Evolutionary conservation across 2,797 vertebrate genomes (phyloP), one percentile per base, ranked within the genome.

Genomic region (Glyptemys insculpta): DNA sequence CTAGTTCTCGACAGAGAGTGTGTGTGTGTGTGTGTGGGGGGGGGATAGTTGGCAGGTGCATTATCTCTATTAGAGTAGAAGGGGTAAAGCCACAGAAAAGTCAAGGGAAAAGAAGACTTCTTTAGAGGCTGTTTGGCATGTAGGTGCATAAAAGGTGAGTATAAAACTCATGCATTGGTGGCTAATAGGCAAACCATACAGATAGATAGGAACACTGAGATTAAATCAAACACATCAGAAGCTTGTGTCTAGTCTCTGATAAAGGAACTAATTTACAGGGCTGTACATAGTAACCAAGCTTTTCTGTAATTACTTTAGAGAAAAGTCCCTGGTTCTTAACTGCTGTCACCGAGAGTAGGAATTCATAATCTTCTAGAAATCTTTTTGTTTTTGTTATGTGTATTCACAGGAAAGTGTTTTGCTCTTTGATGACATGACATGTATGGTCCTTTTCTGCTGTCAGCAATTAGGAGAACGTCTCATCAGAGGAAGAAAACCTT

Each of bases 401-500:
- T 94, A 93, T 96, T 96, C 89, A 94, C 18, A 89, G 84, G 37
- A 50, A 96, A 79, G 89, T 94, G 82, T 95, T 92, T 97, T 94
- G 23, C 87, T 56, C 37, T 89, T 95, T 96, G 94, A 93, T 96
- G 86, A 57, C 49, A 81, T 96, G 95, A 92, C 82, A 92, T 91
- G 10, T 86, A 80, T 96, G 83, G 89, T 96, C 89, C 80, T 91
- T 91, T 97, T 95, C 92, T 96, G 59, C 91, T 95, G 95, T 97
- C 91, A 97, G 92, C 96, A 97, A 95, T 98, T 98, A 98, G 93
- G 86, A 92, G 44, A 92, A 81, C 82, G 95, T 98, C 93, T 97
- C 94, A 88, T 85, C 76, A 95, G 94, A 96, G 89, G 82, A 90
- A 96, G 96, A 96, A 95, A 93, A 52, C 78, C 90, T 97, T 97